Base-by-base conservation (phyloP, 2,888 invertebrate species). In the Dicyrtoma fusca region DNA sequence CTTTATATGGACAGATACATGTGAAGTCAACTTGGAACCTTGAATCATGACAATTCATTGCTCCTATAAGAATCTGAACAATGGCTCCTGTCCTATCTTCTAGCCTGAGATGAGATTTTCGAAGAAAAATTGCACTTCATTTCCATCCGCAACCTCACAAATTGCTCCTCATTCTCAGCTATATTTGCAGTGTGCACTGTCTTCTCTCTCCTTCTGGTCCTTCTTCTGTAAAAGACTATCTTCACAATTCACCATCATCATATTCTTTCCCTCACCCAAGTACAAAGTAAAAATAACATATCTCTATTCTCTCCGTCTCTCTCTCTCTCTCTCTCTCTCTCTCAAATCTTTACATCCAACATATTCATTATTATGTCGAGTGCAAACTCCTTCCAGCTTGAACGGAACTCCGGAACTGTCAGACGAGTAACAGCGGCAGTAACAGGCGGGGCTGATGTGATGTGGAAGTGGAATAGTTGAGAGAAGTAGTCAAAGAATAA, bases 71-170 rank as follows among this genome's bases (percentile, higher is more conserved):
- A 74, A 74, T 71, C 59, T 47, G 74, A 71, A 74, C 74, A 74
- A 74, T 71, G 65, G 55, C 66, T 62, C 64, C 69, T 62, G 70
- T 71, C 71, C 66, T 62, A 25, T 74, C 57, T 57, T 23, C 45
- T 14, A 45, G 44, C 59, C 21, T 51, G 59, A 73, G 70, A 73
- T 75, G 73, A 73, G 64, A 75, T 75, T 75, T 65, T 59, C 51
- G 59, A 72, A 75, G 75, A 75, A 75, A 75, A 75, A 75, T 75
- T 73, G 69, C 72, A 75, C 75, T 75, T 75, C 75, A 75, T 75
- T 75, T 75, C 72, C 55, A 55, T 55, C 66, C 51, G 17, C 55
- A 66, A 66, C 66, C 68, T 57, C 68, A 68, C 68, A 68, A 55
- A 68, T 68, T 68, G 68, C 57, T 68, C 59, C 68, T 57, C 57